Base-by-base conservation (phyloP, 37 sponge, comb jelly and placozoan genomes). In the Cliona cf. orientalis region DNA sequence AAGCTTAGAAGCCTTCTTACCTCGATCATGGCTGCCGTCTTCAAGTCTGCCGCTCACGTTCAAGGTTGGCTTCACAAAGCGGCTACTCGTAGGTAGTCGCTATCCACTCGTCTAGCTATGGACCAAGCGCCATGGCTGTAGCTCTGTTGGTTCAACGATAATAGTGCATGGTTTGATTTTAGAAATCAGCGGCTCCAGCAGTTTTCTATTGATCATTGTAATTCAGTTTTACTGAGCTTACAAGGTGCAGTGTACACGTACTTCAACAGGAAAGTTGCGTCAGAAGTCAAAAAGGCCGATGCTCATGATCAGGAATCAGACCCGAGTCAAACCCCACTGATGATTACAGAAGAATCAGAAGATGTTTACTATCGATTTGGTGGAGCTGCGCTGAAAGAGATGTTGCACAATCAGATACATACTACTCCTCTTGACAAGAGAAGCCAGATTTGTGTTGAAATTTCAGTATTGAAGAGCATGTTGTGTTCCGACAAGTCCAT, bases 321-420 rank as follows among this genome's bases (percentile, higher is more conserved):
- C n/a, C n/a, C n/a, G n/a, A n/a, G n/a, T n/a, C n/a, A n/a, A n/a
- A n/a, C n/a, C n/a, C n/a, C n/a, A n/a, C n/a, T n/a, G n/a, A 62
- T n/a, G 23, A 25, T 62, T 25, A 35, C 7, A 41, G 36, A 31
- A 12, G 78, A 78, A 41, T 3, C 26, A 38, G 49, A 44, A 2
- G 66, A 40, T 40, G 66, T 63, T 21, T 78, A 78, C 32, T 64
- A 64, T 23, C 3, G 78, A 3, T 78, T 78, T 64, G 66, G 78
- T 3, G 78, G 78, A 49, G 53, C 53, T 19, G 49, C 78, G 2
- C 7, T 78, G 7, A 23, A 45, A 44, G 28, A 26, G 9, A 78
- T 78, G 78, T 25, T 78, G 3, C 42, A 62, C 2, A 23, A 41
- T 3, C 7, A 66, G 5, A 44, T 44, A 7, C 2, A 59, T 5